Conservation (phyloP, 2,888 invertebrate species). For the Ethmia dodecea region DNA sequence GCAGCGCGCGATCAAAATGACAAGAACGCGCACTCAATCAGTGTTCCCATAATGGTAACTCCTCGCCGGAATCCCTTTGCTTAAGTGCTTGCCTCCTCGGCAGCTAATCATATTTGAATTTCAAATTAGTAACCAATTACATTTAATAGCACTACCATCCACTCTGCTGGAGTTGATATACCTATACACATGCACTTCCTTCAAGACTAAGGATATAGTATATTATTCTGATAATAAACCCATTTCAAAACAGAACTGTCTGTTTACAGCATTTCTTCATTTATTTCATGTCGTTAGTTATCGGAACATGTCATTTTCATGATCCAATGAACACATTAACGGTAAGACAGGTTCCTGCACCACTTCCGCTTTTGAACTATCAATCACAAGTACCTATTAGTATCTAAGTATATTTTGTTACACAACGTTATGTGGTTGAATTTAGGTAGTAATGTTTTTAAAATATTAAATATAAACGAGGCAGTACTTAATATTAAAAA, state of each 20-base stretch:
- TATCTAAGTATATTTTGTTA: no score
- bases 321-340: conserved; percentile 31
- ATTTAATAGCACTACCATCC: conserved; percentile 13
- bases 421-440: no score
- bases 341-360: conserved; percentile 12
- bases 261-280: no score
- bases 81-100: conserved; percentile 11
- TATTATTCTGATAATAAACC: no score
- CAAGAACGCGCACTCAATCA: conserved; percentile 26
- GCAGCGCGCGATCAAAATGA: conserved; percentile 22
- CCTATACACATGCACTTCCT: no score
- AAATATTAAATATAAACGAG: no score
- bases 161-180: conserved; percentile 7
- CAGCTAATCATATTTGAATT: conserved; percentile 20
- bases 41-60: conserved; percentile 30
- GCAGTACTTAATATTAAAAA: no score
- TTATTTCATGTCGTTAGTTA: no score
- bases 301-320: conserved; percentile 29
- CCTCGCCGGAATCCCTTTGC: conserved; percentile 21
- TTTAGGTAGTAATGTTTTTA: no score
- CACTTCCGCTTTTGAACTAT: background rate
- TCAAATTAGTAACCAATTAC: conserved; percentile 19
- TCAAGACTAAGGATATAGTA: no score
- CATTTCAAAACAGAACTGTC: no score
- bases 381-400: no score